Evolutionary conservation across 2,113 vertebrate genomes (phyloP).

Genomic region (Scatophagus argus): DNA sequence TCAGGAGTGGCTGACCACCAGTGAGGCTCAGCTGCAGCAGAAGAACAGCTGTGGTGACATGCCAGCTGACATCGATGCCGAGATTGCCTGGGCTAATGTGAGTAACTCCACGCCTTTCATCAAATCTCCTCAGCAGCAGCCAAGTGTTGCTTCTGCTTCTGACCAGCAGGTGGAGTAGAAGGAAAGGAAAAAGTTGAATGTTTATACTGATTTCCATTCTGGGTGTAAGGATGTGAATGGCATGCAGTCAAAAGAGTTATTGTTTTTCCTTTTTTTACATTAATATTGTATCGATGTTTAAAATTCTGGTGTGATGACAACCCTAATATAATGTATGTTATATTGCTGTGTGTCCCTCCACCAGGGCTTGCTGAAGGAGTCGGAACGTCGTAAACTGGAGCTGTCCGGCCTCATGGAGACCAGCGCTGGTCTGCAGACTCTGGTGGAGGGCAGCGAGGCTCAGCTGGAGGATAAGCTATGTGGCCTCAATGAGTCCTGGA

Average conservation of each 20-base stretch:
- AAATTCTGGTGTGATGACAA: too few species aligned
- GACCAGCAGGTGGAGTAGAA: conserved; percentile 46
- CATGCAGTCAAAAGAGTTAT: too few species aligned
- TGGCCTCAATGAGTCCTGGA: conserved; percentile 90
- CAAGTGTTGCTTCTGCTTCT: not conserved
- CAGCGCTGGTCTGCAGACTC: conserved; percentile 88
- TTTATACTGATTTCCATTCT: not conserved
- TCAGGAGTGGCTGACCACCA: conserved; percentile 90
- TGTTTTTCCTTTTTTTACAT: too few species aligned
- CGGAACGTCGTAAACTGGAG: conserved; percentile 90
- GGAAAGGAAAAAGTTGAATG: not conserved
- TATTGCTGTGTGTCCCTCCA: not conserved
- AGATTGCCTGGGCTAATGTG: conserved; percentile 95
- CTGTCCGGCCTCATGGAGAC: conserved; percentile 89
- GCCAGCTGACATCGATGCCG: conserved; percentile 90
- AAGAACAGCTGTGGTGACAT: conserved; percentile 88
- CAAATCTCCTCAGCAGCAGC: not conserved
- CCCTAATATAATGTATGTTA: not conserved
- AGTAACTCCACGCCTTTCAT: conserved; percentile 58
- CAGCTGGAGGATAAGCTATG: conserved; percentile 90
- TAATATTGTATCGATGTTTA: too few species aligned
- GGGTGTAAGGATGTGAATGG: not conserved
- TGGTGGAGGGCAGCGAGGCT: conserved; percentile 90
- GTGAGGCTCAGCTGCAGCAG: conserved; percentile 87
- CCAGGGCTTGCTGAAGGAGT: conserved; percentile 92